phyloP scores from a whole-genome alignment of 2,888 invertebrate genomes.

The Micoletzkya japonica region DNA sequence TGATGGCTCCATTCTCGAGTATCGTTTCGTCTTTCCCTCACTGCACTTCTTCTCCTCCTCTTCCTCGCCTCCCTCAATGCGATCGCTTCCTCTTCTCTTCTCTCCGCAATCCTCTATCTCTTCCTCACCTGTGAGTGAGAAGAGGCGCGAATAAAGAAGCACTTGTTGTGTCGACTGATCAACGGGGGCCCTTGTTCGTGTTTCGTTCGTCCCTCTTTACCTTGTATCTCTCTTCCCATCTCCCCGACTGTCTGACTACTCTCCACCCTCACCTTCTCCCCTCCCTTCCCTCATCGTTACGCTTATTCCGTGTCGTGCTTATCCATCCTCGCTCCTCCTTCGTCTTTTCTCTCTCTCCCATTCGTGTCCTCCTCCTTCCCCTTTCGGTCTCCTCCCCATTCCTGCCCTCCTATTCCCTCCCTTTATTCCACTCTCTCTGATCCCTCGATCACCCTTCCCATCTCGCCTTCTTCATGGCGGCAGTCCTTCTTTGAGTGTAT shows the following conservation, averaged over 20 bases:
- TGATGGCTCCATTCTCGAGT: conserved; percentile 24
- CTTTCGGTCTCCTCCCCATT: neutral
- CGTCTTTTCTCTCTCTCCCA: neutral
- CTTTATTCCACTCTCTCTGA: too few relatives aligned
- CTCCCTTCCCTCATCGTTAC: neutral
- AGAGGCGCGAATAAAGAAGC: too few relatives aligned
- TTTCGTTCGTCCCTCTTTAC: neutral
- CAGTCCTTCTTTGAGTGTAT: too few relatives aligned
- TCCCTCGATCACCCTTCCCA: too few relatives aligned
- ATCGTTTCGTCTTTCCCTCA: neutral
- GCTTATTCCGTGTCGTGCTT: neutral
- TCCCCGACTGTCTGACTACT: neutral
- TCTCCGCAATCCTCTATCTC: neutral
- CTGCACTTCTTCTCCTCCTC: neutral
- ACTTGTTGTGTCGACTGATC: too few relatives aligned
- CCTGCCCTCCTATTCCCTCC: neutral
- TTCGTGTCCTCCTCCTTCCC: conserved; percentile 12
- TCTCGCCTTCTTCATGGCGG: too few relatives aligned
- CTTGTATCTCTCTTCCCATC: neutral
- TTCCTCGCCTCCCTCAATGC: neutral
- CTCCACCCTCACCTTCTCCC: neutral
- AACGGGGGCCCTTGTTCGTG: neutral
- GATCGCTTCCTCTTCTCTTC: neutral
- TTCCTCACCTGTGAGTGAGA: neutral
- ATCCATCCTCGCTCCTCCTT: neutral